Evolutionary conservation across 2,888 invertebrate genomes (phyloP).

Genomic region (Silvanus unidentatus): DNA sequence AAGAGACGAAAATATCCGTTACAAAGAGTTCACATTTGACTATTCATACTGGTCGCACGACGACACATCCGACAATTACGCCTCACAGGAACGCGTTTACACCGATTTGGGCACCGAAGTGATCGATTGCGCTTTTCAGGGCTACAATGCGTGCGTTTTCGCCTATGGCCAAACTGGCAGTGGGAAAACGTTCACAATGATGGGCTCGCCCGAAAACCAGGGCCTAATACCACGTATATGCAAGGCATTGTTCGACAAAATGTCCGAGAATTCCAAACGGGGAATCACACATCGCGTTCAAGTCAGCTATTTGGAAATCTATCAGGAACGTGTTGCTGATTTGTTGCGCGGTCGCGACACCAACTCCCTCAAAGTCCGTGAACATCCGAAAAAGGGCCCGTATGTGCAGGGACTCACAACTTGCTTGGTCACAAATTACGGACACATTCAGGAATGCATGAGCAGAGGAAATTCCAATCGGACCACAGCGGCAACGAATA

Average conservation of each 20-base stretch:
- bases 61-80: constrained; percentile 61
- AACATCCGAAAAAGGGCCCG: constrained; percentile 71
- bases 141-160: constrained; percentile 86
- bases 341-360: constrained; percentile 50
- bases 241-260: constrained; percentile 73
- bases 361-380: constrained; percentile 57
- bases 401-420: constrained; percentile 83
- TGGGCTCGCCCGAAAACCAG: constrained; percentile 74
- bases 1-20: constrained; percentile 47
- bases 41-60: constrained; percentile 85
- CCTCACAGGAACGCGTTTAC: constrained; percentile 77
- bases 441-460: constrained; percentile 70
- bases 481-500: constrained; percentile 83
- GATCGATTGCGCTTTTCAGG: constrained; percentile 73
- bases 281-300: constrained; percentile 80
- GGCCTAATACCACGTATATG: constrained; percentile 84
- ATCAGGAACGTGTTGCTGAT: constrained; percentile 66
- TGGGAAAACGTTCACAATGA: constrained; percentile 89
- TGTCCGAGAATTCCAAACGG: constrained; percentile 73
- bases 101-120: constrained; percentile 72
- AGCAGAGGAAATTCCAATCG: constrained; percentile 72
- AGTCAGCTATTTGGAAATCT: constrained; percentile 64
- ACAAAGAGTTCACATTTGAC: constrained; percentile 84
- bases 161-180: constrained; percentile 90
- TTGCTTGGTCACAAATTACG: constrained; percentile 79